Conservation (phyloP, 2,113 vertebrate genomes). For the Limnothrissa miodon region DNA sequence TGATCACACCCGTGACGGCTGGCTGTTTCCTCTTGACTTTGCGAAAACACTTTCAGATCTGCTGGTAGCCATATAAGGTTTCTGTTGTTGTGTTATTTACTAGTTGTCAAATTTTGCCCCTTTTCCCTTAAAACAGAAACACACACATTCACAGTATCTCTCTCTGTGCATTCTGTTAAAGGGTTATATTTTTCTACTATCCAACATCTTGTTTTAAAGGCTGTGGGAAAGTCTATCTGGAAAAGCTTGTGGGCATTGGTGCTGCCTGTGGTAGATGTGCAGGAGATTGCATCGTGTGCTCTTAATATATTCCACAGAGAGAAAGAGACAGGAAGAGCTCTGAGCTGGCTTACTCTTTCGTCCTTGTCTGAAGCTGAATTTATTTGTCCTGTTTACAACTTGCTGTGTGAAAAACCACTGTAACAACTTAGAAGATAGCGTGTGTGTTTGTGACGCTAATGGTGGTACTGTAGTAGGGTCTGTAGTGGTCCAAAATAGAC, state of each 20-base stretch:
- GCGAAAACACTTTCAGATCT: not conserved
- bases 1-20: not conserved
- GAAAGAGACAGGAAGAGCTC: not conserved
- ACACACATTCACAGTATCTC: not conserved
- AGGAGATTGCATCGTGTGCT: constrained; percentile 33
- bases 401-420: not conserved
- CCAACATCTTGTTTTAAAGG: constrained; percentile 28
- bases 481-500: not conserved
- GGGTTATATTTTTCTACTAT: not conserved
- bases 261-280: constrained; percentile 42
- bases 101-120: not conserved
- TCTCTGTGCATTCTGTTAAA: not conserved
- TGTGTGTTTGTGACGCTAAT: constrained; percentile 5
- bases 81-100: not conserved
- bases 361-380: not conserved
- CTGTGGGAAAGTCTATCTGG: constrained; percentile 23
- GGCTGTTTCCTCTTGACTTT: not conserved
- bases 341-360: not conserved
- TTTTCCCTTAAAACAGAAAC: not conserved
- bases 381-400: not conserved
- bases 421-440: not conserved
- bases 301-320: constrained; percentile 18
- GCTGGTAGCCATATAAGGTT: not conserved
- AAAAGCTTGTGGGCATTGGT: constrained; percentile 35
- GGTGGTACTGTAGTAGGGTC: not conserved